Evolutionary conservation across 2,888 invertebrate species (phyloP), one percentile per base, ranked within the genome.

Genomic region (Desoria tigrina): DNA sequence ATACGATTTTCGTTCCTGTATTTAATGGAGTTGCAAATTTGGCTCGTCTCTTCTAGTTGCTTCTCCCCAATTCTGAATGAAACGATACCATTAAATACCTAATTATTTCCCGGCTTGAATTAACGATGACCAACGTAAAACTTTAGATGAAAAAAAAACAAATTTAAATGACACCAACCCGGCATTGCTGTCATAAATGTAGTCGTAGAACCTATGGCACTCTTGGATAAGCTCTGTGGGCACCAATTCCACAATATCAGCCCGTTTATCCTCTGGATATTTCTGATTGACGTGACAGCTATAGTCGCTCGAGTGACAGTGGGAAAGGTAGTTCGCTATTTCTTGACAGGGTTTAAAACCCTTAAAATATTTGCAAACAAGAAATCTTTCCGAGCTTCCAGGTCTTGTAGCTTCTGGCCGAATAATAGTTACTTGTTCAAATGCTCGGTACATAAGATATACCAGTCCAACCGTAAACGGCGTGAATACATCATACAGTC

Each of bases 361-460:
- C 21, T 64, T 54, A 45, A 61, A 66, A 63, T 73, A 63, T 39
- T 74, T 74, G 61, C 74, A 74, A 14, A 75, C 56, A 7, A 75
- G 37, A 49, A 77, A 86, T 79, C 97, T 86, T 81, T 99, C 98
- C 0, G 98, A 96, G 80, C 98, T 99, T 0, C 98, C 98, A 0
- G 97, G 98, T 61, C 98, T 85, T 72, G 96, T 96, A 1, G 96
- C 91, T 72, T 96, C 94, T 1, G 98, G 98, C 80, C 99, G 99
- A 77, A 93, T 88, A 66, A 99, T 90, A 61, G 88, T 84, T 24
- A 98, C 84, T 82, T 86, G 84, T 66, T 92, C 86, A 80, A 97
- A 99, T 78, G 92, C 90, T 75, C 88, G 86, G 79, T 91, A 90
- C 90, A 99, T 92, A 70, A 99, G 84, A 79, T 92, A 98, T 45